phyloP scores from a whole-genome alignment of 2,113 vertebrate genomes.

The Baryphthengus martii region DNA sequence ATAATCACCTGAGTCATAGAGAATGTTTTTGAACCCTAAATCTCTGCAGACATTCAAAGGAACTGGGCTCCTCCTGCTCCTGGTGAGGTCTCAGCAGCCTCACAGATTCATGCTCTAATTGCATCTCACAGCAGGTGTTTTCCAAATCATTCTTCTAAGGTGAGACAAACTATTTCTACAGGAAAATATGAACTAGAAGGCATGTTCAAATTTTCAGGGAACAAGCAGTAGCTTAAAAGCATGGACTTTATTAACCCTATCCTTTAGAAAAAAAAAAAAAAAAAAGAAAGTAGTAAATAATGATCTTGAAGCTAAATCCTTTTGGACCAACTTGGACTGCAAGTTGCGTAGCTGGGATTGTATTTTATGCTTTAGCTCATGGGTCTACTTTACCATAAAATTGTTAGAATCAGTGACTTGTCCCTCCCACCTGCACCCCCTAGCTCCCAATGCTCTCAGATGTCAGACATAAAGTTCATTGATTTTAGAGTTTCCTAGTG shows the following conservation, averaged over 20 bases:
- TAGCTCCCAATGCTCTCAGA: neutral
- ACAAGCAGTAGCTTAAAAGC: neutral
- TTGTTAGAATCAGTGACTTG: neutral
- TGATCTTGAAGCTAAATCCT: neutral
- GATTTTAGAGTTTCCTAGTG: neutral
- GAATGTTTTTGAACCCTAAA: constrained; percentile 18
- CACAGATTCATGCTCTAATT: neutral
- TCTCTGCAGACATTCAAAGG: neutral
- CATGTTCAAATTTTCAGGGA: neutral
- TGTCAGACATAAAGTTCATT: neutral
- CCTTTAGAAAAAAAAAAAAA: neutral
- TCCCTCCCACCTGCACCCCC: neutral
- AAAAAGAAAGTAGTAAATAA: neutral
- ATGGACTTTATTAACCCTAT: neutral
- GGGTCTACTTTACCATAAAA: neutral
- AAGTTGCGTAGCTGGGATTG: neutral
- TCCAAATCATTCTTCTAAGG: constrained; percentile 26
- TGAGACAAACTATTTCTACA: constrained; percentile 19
- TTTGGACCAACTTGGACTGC: neutral
- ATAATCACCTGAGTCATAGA: constrained; percentile 31
- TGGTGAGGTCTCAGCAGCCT: neutral
- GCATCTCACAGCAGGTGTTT: constrained; percentile 6
- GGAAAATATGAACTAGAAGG: constrained; percentile 7
- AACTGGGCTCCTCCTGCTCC: neutral
- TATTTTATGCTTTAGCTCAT: neutral